phyloP scores from a whole-genome alignment of 2,113 vertebrate genomes.

The Polyodon spathula region DNA sequence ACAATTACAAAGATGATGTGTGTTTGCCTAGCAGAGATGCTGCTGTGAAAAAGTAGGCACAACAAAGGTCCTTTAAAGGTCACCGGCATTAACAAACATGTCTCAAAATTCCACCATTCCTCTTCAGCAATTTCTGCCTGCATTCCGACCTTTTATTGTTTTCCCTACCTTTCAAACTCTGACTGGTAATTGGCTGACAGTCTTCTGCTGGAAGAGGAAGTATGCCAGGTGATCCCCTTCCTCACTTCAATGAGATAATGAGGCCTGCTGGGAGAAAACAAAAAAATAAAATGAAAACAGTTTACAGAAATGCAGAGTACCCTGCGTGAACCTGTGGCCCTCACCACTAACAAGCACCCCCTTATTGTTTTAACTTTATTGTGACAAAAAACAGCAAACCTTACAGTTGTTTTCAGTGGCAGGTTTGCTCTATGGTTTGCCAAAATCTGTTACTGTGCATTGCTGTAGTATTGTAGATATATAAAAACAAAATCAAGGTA shows the following conservation, averaged over 20 bases:
- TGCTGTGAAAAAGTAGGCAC: not conserved
- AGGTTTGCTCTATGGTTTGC: too few species aligned
- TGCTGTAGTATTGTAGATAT: too few species aligned
- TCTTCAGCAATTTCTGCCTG: not conserved
- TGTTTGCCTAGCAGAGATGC: not conserved
- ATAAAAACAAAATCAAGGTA: too few species aligned
- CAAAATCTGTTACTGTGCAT: too few species aligned
- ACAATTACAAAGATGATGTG: not conserved
- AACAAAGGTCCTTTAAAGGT: not conserved
- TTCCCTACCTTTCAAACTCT: not conserved
- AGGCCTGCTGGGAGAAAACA: not conserved
- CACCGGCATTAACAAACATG: slow-evolving; percentile 1
- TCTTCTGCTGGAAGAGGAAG: not conserved
- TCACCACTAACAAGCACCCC: too few species aligned
- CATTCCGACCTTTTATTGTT: not conserved
- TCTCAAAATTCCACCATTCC: not conserved
- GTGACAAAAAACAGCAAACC: too few species aligned
- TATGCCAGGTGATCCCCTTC: not conserved
- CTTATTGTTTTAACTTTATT: too few species aligned
- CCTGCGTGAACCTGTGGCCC: too few species aligned
- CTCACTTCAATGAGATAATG: not conserved
- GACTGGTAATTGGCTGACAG: not conserved
- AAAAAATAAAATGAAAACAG: not conserved
- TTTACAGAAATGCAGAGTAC: not conserved
- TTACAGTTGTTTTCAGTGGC: too few species aligned